These are phyloP conservation scores for Girardinus metallicus DNA, from an alignment of 2,797 vertebrate genomes.

Conservation along the genomic window DNA sequence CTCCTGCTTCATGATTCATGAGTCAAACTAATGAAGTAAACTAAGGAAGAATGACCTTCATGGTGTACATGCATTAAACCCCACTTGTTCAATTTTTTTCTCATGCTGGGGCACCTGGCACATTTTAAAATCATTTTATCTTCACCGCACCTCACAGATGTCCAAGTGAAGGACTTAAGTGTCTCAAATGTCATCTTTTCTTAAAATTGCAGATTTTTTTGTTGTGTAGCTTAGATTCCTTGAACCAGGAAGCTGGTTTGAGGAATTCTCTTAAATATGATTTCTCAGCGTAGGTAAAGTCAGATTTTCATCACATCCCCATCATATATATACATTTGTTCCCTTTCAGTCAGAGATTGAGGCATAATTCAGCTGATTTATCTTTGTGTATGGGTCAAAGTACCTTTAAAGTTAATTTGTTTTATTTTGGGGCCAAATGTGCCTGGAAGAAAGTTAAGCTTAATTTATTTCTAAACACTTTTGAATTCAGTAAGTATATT, in stretches of 20 bases:
- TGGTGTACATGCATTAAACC: not conserved
- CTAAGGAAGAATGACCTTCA: not conserved
- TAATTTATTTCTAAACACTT: no score
- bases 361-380: not conserved
- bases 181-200: not conserved
- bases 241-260: not conserved
- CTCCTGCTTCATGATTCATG: not conserved
- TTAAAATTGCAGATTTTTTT: not conserved
- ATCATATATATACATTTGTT: not conserved
- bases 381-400: not conserved
- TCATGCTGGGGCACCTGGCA: slow-evolving; percentile 13
- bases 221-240: not conserved
- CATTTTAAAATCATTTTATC: slow-evolving; percentile 30
- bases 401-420: not conserved
- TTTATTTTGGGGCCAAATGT: not conserved
- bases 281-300: not conserved
- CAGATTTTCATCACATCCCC: not conserved
- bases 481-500: not conserved
- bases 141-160: slow-evolving; percentile 23
- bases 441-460: not conserved
- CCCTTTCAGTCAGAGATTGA: not conserved
- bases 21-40: not conserved
- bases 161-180: not conserved
- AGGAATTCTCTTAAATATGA: not conserved
- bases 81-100: not conserved